Base-by-base conservation (phyloP, 2,888 invertebrate genomes). In the Lepas anatifera region DNA sequence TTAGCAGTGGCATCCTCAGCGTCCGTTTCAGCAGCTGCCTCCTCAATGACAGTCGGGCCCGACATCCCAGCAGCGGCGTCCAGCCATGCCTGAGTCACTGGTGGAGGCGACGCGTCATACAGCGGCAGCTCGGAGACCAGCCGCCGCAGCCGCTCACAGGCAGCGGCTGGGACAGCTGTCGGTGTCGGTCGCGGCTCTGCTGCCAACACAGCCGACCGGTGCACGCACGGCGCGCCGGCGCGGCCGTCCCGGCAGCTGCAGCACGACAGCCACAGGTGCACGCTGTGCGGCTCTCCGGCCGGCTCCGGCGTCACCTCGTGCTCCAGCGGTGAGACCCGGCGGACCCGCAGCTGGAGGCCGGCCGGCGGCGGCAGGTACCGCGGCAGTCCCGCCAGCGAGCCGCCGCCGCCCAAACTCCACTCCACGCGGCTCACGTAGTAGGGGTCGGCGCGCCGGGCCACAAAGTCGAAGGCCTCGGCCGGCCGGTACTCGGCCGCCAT, bases 1-100 rank as follows among this genome's bases (percentile, higher is more conserved):
- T 95, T 95, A 82, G 95, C 95, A 76, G n/a, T n/a, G n/a, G n/a
- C n/a, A n/a, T n/a, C n/a, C n/a, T 95, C 95, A 81, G 95, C 95
- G 82, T 83, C 95, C 73, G 89, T 90, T 77, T 95, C 95, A 79
- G 86, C 94, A 76, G 93, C 91, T 22, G 83, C 90, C 32, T 22
- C 32, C 58, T 58, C 58, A 6, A 35, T 7, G 2, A 27, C 11
- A 13, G 29, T 3, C 25, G 29, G 16, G 8, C 58, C 58, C 32
- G 58, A 32, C 25, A 35, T 35, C 25, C 32, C 58, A 16, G 58
- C 35, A 16, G 35, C 58, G 18, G 58, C 58, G 32, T 58, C 32
- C 58, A 58, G 58, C 58, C 58, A 58, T 32, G 22, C 35, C 0
- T 6, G 22, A 22, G 22, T 13, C 22, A 58, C 32, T 16, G 35